These are phyloP conservation scores for Elmis aenea DNA, from an alignment of 2,888 invertebrate genomes.

Conservation along the genomic window DNA sequence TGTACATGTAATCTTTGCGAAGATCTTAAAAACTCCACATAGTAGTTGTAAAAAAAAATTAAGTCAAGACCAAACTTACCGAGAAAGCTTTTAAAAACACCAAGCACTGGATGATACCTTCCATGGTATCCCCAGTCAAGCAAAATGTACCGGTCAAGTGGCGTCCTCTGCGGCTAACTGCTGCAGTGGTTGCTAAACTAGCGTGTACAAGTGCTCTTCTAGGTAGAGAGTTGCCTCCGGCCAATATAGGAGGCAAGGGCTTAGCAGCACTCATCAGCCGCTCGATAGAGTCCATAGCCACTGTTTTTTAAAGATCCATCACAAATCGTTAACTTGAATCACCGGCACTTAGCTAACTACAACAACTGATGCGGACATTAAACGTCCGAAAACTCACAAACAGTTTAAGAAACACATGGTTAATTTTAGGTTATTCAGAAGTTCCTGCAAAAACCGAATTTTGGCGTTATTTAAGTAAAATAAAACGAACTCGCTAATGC, in stretches of 20 bases:
- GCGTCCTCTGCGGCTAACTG: conserved; percentile 71
- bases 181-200: conserved; percentile 64
- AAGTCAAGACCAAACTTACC: conserved; percentile 61
- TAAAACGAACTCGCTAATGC: too few relatives aligned
- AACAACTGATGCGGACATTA: too few relatives aligned
- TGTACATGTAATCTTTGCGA: too few relatives aligned
- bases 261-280: conserved; percentile 71
- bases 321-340: too few relatives aligned
- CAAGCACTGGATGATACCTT: conserved; percentile 87
- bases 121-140: conserved; percentile 87
- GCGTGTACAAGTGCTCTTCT: conserved; percentile 74
- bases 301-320: conserved; percentile 2
- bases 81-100: conserved; percentile 90
- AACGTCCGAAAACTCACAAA: too few relatives aligned
- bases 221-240: conserved; percentile 31
- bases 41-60: too few relatives aligned
- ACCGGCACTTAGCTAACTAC: too few relatives aligned
- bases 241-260: conserved; percentile 58
- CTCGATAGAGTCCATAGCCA: conserved; percentile 75
- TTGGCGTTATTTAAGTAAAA: too few relatives aligned
- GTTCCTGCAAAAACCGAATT: too few relatives aligned
- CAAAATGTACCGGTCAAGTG: conserved; percentile 86
- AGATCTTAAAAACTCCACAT: too few relatives aligned
- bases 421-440: too few relatives aligned
- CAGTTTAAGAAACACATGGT: too few relatives aligned